Base-by-base conservation (phyloP, 1,140 invertebrate species). In the Drosophila chauvacae region DNA sequence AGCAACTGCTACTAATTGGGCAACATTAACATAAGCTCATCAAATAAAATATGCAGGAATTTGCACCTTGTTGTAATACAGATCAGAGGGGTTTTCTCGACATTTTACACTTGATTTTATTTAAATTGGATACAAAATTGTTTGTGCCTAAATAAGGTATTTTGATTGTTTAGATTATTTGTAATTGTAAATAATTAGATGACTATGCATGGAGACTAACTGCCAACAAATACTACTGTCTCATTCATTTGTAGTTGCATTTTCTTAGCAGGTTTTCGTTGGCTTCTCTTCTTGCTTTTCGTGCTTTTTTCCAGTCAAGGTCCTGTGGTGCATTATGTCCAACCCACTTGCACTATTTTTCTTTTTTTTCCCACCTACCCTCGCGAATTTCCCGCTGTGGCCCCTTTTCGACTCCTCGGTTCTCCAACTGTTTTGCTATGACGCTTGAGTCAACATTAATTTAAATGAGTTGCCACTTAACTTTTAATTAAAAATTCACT, bases 401-500 rank as follows among this genome's bases (percentile, higher is more conserved):
- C 23, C 62, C 57, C 53, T 50, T 53, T 51, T 55, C 56, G 61
- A 55, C 47, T 68, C 39, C 64, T 70, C 61, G 62, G 74, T 57
- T 68, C 74, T 72, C 79, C 83, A 79, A 90, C 82, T 88, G 85
- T 88, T 84, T 88, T 90, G 81, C 85, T 81, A 90, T 90, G 85
- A 90, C 85, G 85, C 85, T 90, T 90, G 81, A 90, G 85, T 90
- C 85, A 90, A 90, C 85, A 90, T 90, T 90, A 90, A 90, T 90
- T 90, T 90, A 90, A 90, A 90, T 90, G 85, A 90, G 85, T 90
- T 90, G 85, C 85, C 85, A 90, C 85, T 90, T 90, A 90, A 90
- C 85, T 90, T 90, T 90, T 90, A 90, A 90, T 90, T 90, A 90
- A 90, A 90, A 90, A 90, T 90, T 76, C 85, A 90, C 85, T 90